Conservation (phyloP, 2,113 vertebrate genomes). For the Nothobranchius kuhntae region DNA sequence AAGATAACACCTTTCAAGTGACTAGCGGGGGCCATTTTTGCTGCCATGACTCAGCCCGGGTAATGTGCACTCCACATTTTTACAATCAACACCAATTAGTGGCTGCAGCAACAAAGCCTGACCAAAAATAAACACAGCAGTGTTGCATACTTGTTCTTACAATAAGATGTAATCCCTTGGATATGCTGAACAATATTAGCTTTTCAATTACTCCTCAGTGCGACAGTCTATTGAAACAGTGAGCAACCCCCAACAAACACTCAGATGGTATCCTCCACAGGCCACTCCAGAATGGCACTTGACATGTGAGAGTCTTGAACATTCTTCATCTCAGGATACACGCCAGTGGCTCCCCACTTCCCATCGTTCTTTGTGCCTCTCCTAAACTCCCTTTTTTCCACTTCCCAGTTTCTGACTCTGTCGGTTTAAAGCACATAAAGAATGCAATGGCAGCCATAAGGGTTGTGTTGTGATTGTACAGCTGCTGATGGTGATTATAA, state of each 20-base stretch:
- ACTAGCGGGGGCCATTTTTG: conserved; percentile 46
- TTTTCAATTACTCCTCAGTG: conserved; percentile 79
- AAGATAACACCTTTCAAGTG: conserved; percentile 49
- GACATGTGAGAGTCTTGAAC: conserved; percentile 60
- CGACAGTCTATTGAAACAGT: conserved; percentile 71
- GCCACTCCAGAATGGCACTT: conserved; percentile 52
- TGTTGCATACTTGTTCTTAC: conserved; percentile 75
- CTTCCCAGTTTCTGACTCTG: neutral
- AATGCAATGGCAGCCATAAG: conserved; percentile 3
- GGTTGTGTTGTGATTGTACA: neutral
- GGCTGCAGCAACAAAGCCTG: conserved; percentile 69
- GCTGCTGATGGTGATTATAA: conserved; percentile 1
- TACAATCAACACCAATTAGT: conserved; percentile 72
- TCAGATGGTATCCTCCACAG: conserved; percentile 42
- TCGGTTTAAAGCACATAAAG: conserved; percentile 4
- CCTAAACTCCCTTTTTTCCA: conserved; percentile 17
- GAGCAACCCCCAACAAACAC: conserved; percentile 38
- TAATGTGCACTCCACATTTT: conserved; percentile 63
- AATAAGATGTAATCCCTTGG: conserved; percentile 76
- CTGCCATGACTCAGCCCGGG: conserved; percentile 52
- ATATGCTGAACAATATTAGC: conserved; percentile 80
- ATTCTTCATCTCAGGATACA: conserved; percentile 41
- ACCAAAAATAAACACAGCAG: conserved; percentile 75
- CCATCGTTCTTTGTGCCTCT: conserved; percentile 9
- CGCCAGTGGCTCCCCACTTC: conserved; percentile 42